Evolutionary conservation across 2,797 vertebrate genomes (phyloP).

Genomic region (Champsocephalus esox): DNA sequence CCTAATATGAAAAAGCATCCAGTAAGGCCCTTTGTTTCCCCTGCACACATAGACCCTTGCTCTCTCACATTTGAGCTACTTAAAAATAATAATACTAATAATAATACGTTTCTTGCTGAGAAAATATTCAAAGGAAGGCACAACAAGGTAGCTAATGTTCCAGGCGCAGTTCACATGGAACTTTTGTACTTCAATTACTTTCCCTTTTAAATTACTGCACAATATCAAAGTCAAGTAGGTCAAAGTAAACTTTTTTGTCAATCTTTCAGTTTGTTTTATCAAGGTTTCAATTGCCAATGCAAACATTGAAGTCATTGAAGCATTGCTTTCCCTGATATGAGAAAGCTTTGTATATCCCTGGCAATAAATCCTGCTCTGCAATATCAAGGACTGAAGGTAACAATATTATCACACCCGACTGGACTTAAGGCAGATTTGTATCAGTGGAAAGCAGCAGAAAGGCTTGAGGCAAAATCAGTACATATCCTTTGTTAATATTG

Average conservation of each 20-base stretch:
- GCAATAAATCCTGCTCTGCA: not conserved
- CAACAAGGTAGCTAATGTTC: not conserved
- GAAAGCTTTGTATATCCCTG: not conserved
- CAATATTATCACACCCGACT: not conserved
- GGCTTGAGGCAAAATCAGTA: not conserved
- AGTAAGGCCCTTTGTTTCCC: too few species aligned
- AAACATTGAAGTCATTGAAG: not conserved
- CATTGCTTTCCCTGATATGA: not conserved
- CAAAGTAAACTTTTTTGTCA: too few species aligned
- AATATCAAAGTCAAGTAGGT: not conserved
- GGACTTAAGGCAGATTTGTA: not conserved
- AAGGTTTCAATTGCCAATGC: not conserved
- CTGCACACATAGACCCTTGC: too few species aligned
- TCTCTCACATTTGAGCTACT: too few species aligned
- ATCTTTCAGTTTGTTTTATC: too few species aligned
- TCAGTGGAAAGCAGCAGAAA: not conserved
- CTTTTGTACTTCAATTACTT: conserved; percentile 6
- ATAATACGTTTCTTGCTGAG: too few species aligned
- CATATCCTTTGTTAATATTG: conserved; percentile 30
- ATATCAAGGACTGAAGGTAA: not conserved
- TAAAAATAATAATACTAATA: too few species aligned
- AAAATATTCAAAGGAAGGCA: too few species aligned
- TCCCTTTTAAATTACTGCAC: not conserved
- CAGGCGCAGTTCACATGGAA: accelerated
- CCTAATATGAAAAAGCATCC: too few species aligned